phyloP scores from a whole-genome alignment of 2,113 vertebrate genomes.

The Saccopteryx bilineata region DNA sequence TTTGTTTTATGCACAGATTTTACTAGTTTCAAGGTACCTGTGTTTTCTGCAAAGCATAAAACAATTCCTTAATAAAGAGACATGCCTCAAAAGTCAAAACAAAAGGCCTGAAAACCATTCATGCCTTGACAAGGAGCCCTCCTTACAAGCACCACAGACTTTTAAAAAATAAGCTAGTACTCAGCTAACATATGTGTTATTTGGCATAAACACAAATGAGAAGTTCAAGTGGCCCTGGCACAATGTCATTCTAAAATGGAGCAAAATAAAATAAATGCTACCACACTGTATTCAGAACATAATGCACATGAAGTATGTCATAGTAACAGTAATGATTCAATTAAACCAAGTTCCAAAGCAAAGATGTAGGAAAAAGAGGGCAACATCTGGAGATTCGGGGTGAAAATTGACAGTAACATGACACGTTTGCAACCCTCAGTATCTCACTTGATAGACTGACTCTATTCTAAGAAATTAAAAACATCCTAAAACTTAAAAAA shows the following conservation, averaged over 20 bases:
- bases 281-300: not conserved
- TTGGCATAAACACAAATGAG: slow-evolving; percentile 21
- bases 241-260: slow-evolving; percentile 24
- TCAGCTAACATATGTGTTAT: not conserved
- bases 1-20: slow-evolving; percentile 29
- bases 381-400: not conserved
- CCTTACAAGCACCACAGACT: not conserved
- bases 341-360: slow-evolving; percentile 28
- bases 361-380: not conserved
- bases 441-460: not conserved
- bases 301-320: not conserved
- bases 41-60: slow-evolving; percentile 29
- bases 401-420: not conserved
- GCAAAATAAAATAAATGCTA: slow-evolving; percentile 29
- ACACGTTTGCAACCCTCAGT: not conserved
- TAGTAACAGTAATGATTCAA: not conserved
- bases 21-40: not conserved
- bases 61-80: slow-evolving; percentile 54
- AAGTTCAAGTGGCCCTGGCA: slow-evolving; percentile 13
- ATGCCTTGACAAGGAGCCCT: not conserved
- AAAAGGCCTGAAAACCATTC: slow-evolving; percentile 48
- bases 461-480: not conserved
- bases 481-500: not conserved
- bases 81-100: not conserved
- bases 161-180: slow-evolving; percentile 44